Evolutionary conservation across 2,113 vertebrate species (phyloP).

Genomic region (Menura novaehollandiae): DNA sequence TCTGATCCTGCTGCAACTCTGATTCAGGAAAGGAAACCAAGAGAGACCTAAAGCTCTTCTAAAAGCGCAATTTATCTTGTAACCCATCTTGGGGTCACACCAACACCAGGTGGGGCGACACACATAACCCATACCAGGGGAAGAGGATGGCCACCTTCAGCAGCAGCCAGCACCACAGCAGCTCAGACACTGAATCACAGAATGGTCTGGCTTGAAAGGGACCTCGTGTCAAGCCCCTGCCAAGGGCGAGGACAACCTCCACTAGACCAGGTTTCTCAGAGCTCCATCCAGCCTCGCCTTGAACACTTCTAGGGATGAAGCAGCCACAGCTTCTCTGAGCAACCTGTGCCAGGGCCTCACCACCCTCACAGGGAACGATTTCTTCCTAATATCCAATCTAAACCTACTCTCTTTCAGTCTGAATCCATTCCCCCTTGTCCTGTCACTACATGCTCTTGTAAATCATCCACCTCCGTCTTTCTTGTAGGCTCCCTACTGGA

Average conservation of each 20-base stretch:
- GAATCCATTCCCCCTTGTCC: not conserved
- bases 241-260: not conserved
- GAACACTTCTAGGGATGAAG: not conserved
- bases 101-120: accelerated
- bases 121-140: accelerated
- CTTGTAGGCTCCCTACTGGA: accelerated
- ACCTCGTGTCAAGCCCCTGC: not conserved
- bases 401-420: not conserved
- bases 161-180: not conserved
- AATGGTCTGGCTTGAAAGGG: not conserved
- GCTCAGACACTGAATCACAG: not conserved
- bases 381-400: not conserved
- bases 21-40: not conserved
- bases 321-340: not conserved
- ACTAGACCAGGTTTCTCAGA: not conserved
- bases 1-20: not conserved
- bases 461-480: not conserved
- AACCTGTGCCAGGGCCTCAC: not conserved
- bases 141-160: not conserved
- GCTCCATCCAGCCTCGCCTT: not conserved
- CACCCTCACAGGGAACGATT: not conserved
- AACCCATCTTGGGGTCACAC: not conserved
- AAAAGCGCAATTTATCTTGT: not conserved
- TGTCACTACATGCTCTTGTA: not conserved
- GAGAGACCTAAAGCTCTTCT: not conserved